Conservation (phyloP, 1,140 invertebrate species). For the Acromyrmex charruanus region DNA sequence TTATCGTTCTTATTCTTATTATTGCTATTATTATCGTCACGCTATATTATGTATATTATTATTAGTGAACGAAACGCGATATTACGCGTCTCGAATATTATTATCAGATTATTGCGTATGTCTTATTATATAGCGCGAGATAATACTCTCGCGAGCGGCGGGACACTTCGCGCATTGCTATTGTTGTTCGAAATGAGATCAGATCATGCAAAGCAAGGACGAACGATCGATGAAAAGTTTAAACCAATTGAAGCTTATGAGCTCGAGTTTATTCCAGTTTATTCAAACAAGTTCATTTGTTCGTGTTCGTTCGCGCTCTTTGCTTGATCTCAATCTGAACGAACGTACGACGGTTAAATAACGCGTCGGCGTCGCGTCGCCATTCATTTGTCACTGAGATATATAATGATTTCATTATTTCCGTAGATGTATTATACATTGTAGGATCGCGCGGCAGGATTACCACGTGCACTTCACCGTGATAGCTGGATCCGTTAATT, state of each 20-base stretch:
- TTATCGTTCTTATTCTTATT: slow-evolving; percentile 64
- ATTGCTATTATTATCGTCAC: slow-evolving; percentile 61
- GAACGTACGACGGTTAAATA: slow-evolving; percentile 8
- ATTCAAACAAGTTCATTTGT: neutral
- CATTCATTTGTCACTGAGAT: slow-evolving; percentile 14
- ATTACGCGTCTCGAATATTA: slow-evolving; percentile 41
- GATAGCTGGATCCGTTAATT: slow-evolving; percentile 39
- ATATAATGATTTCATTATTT: slow-evolving; percentile 59
- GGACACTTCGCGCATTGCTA: neutral
- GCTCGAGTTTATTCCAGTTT: neutral
- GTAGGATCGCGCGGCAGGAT: slow-evolving; percentile 46
- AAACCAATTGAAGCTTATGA: neutral
- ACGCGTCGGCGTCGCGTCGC: slow-evolving; percentile 5
- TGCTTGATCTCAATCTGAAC: neutral
- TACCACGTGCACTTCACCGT: slow-evolving; percentile 35
- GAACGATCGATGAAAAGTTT: neutral
- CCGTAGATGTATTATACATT: slow-evolving; percentile 36
- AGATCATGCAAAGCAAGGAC: neutral
- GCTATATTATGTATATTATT: slow-evolving; percentile 54
- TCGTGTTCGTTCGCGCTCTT: neutral
- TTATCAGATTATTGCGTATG: slow-evolving; percentile 49
- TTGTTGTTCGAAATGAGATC: neutral
- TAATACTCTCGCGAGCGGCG: slow-evolving; percentile 4
- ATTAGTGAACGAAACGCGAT: slow-evolving; percentile 33
- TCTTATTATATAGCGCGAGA: slow-evolving; percentile 39